A percentile compares a stretch with the other conserved stretches of the same genome.
phyloP scores from a whole-genome alignment of 2,888 invertebrate genomes.

The Auanema sp. region DNA sequence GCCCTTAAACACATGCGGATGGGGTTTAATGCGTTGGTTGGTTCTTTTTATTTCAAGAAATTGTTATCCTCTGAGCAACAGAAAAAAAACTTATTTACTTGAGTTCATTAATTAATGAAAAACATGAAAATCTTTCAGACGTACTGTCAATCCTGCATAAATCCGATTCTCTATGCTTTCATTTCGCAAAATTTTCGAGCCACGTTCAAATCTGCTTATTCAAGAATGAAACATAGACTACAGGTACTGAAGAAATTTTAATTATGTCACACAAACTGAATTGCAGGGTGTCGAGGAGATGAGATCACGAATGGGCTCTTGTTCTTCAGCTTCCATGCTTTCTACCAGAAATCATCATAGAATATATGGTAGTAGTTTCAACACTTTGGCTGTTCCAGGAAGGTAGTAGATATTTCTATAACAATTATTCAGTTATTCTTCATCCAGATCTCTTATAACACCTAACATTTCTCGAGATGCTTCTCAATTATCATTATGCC shows the following conservation, averaged over 20 bases:
- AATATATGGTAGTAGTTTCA: conserved; percentile 44
- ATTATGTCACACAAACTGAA: neutral
- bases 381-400: conserved; percentile 50
- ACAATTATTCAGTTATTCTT: neutral
- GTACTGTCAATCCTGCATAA: conserved; percentile 77
- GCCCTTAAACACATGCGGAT: conserved; percentile 72
- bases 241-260: conserved; percentile 28
- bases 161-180: conserved; percentile 77
- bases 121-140: conserved; percentile 57
- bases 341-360: conserved; percentile 46
- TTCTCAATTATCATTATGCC: conserved; percentile 44
- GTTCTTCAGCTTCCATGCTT: conserved; percentile 48
- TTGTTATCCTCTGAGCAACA: neutral
- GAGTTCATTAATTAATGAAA: neutral
- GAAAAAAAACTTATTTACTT: neutral
- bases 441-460: conserved; percentile 43
- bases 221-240: conserved; percentile 47
- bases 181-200: conserved; percentile 70
- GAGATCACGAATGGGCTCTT: conserved; percentile 45
- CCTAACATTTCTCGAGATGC: conserved; percentile 54
- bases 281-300: conserved; percentile 49
- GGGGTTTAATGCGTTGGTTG: conserved; percentile 66
- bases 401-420: conserved; percentile 8
- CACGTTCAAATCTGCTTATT: conserved; percentile 53
- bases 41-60: conserved; percentile 5